Percentiles rank a stretch among this genome's conserved stretches.
These are phyloP conservation scores for Pomacea canaliculata DNA, from an alignment of 2,888 invertebrate genomes.

Conservation along the genomic window DNA sequence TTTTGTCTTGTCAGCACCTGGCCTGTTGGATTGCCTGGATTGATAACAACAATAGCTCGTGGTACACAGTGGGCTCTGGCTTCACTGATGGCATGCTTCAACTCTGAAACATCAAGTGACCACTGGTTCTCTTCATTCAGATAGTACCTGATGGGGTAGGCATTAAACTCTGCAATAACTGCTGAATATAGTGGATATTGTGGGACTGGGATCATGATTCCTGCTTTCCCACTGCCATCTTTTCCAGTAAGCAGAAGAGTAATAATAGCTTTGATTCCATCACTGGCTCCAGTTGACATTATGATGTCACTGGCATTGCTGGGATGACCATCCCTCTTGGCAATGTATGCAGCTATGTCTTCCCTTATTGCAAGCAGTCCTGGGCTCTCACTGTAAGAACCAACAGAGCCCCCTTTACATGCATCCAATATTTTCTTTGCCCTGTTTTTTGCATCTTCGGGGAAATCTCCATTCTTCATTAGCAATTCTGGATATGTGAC, in stretches of 20 bases:
- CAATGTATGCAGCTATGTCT: slow-evolving; percentile 89
- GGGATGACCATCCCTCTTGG: slow-evolving; percentile 80
- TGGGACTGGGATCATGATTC: slow-evolving; percentile 97
- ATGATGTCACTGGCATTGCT: slow-evolving; percentile 84
- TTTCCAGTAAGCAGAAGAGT: slow-evolving; percentile 74
- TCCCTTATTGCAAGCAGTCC: slow-evolving; percentile 91
- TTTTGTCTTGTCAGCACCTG: slow-evolving; percentile 88
- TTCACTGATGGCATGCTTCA: slow-evolving; percentile 82
- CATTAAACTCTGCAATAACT: slow-evolving; percentile 89
- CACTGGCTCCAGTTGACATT: slow-evolving; percentile 90
- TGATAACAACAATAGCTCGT: slow-evolving; percentile 92
- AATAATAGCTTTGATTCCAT: slow-evolving; percentile 88
- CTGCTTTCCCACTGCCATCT: slow-evolving; percentile 73
- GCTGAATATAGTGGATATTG: slow-evolving; percentile 99
- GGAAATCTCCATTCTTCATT: slow-evolving; percentile 79
- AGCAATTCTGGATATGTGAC: slow-evolving; percentile 79
- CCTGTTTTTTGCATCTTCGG: slow-evolving; percentile 83
- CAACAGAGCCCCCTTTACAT: slow-evolving; percentile 85
- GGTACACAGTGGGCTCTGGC: slow-evolving; percentile 77
- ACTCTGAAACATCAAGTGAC: slow-evolving; percentile 84
- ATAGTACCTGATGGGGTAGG: slow-evolving; percentile 76
- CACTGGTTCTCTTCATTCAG: slow-evolving; percentile 90
- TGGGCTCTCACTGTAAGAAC: slow-evolving; percentile 76
- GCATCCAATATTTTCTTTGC: slow-evolving; percentile 78
- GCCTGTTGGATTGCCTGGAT: slow-evolving; percentile 97